Percentiles rank a stretch among this genome's conserved stretches.
These are phyloP conservation scores for Drosophila nannoptera DNA, from an alignment of 1,140 invertebrate genomes.

Conservation along the genomic window DNA sequence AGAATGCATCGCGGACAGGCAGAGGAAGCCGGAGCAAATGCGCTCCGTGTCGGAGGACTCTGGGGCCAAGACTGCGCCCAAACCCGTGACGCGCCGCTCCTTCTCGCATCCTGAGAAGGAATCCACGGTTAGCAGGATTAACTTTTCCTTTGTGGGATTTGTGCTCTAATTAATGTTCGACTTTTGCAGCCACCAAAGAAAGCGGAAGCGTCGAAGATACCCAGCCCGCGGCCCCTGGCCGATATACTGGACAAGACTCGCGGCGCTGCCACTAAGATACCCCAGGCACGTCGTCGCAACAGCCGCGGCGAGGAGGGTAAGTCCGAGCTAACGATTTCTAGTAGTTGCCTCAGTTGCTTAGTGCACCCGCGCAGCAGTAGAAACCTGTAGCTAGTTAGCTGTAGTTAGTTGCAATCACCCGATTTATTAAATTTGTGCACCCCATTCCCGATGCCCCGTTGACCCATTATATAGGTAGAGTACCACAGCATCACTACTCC, in stretches of 20 bases:
- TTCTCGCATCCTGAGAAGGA: conserved; percentile 79
- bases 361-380: conserved; percentile 60
- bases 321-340: conserved; percentile 35
- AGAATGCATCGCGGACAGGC: conserved; percentile 34
- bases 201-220: conserved; percentile 68
- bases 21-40: conserved; percentile 75
- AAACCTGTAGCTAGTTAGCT: conserved; percentile 50
- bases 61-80: conserved; percentile 66
- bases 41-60: conserved; percentile 78
- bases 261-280: conserved; percentile 63
- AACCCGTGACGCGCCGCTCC: conserved; percentile 73
- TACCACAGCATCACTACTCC: conserved; percentile 73
- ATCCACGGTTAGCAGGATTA: conserved; percentile 58
- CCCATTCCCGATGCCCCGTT: conserved; percentile 31
- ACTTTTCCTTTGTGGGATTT: not conserved
- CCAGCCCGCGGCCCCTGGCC: conserved; percentile 71
- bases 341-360: conserved; percentile 44
- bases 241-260: conserved; percentile 73
- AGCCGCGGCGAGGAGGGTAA: conserved; percentile 72
- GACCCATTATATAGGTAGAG: conserved; percentile 60
- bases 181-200: conserved; percentile 64
- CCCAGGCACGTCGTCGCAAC: conserved; percentile 61
- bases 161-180: not conserved
- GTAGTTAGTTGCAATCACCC: conserved; percentile 60
- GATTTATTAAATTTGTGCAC: conserved; percentile 66